A percentile compares a stretch with the other conserved stretches of the same genome.
Conservation (phyloP, 1,140 invertebrate species). For the Tetragonula clypearis region DNA sequence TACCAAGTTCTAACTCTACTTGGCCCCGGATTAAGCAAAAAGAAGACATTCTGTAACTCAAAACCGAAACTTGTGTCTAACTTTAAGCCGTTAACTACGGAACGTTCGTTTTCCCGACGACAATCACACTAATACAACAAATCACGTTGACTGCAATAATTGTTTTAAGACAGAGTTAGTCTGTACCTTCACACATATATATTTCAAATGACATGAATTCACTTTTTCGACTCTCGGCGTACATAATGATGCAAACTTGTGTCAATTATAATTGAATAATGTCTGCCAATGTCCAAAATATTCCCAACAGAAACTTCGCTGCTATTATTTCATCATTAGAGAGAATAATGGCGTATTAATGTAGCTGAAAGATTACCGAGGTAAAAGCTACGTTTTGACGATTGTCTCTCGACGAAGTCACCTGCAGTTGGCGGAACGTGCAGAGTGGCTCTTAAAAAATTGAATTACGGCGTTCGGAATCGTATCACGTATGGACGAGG, state of each 20-base stretch:
- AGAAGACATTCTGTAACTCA: no score
- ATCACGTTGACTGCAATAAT: no score
- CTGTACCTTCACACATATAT: no score
- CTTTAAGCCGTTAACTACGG: no score
- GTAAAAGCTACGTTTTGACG: conserved; percentile 17
- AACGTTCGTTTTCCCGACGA: no score
- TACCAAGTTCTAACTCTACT: no score
- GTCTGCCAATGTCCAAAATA: background rate
- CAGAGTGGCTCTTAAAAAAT: conserved; percentile 44
- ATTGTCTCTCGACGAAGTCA: background rate
- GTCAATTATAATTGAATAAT: background rate
- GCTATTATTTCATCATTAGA: conserved; percentile 8
- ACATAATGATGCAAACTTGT: background rate
- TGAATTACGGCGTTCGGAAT: conserved; percentile 48
- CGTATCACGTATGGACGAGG: conserved; percentile 42
- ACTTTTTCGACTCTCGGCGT: no score
- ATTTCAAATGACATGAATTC: no score
- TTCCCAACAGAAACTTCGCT: background rate
- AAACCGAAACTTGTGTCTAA: no score
- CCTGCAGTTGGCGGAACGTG: conserved; percentile 33
- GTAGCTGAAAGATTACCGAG: background rate
- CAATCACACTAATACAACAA: no score
- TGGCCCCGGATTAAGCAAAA: no score
- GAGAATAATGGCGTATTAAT: background rate
- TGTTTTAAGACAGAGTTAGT: no score